Evolutionary conservation across 2,888 invertebrate species (phyloP).

Genomic region (Tipula vernalis): DNA sequence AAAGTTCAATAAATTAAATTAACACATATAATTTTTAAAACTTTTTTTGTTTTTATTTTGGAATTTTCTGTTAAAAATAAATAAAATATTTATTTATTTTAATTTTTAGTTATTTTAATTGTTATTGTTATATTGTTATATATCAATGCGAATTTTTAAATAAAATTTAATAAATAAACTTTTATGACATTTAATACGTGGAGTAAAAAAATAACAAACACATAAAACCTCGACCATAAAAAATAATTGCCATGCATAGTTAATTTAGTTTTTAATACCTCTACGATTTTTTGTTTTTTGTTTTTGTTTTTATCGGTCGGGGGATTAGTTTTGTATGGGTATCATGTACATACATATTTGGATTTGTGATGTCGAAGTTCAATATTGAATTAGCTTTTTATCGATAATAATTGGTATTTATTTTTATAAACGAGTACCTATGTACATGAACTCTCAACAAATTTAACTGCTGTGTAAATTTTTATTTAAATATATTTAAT

Average conservation of each 20-base stretch:
- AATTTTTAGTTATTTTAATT: not conserved
- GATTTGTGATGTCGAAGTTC: not conserved
- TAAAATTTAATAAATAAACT: not conserved
- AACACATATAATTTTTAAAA: not conserved
- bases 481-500: no score
- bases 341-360: not conserved
- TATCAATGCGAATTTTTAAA: not conserved
- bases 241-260: not conserved
- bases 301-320: not conserved
- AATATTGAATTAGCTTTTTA: not conserved
- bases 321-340: not conserved
- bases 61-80: not conserved
- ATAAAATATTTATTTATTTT: not conserved
- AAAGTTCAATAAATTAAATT: not conserved
- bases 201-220: not conserved
- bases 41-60: not conserved
- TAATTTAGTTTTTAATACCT: not conserved
- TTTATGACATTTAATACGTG: not conserved
- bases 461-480: no score
- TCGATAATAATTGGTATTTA: no score
- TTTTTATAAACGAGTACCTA: no score
- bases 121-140: not conserved
- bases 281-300: not conserved
- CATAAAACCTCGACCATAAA: not conserved
- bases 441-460: no score